Conservation (phyloP, 2,797 vertebrate genomes). For the Poecilia picta region DNA sequence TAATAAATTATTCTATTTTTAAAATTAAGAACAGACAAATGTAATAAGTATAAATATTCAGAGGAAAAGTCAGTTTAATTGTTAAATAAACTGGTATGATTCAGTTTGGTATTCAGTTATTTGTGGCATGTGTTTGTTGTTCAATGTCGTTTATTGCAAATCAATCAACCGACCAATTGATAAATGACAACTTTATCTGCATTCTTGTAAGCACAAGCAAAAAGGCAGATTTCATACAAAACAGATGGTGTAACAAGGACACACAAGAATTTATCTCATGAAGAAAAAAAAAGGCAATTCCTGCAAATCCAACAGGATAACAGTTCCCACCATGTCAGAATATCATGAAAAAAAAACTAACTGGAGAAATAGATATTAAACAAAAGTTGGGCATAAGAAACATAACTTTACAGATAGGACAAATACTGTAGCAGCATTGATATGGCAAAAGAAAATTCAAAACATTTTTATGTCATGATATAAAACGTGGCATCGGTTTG, state of each 20-base stretch:
- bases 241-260: neutral
- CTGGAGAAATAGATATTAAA: neutral
- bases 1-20: neutral
- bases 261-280: neutral
- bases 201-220: neutral
- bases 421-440: constrained; percentile 44
- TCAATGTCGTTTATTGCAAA: neutral
- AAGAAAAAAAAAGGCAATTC: neutral
- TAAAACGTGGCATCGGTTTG: constrained; percentile 14
- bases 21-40: neutral
- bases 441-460: constrained; percentile 13
- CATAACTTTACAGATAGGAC: neutral
- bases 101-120: neutral
- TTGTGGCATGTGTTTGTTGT: neutral
- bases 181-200: neutral
- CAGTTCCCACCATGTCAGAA: neutral
- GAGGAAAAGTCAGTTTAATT: neutral
- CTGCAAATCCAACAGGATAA: neutral
- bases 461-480: neutral
- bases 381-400: neutral
- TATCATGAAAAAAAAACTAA: neutral
- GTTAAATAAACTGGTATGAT: neutral
- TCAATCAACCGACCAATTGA: neutral
- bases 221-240: neutral
- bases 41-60: neutral